Percentiles rank a stretch among this genome's conserved stretches.
Evolutionary conservation across 2,797 vertebrate species (phyloP).

Genomic region (Pygocentrus nattereri): DNA sequence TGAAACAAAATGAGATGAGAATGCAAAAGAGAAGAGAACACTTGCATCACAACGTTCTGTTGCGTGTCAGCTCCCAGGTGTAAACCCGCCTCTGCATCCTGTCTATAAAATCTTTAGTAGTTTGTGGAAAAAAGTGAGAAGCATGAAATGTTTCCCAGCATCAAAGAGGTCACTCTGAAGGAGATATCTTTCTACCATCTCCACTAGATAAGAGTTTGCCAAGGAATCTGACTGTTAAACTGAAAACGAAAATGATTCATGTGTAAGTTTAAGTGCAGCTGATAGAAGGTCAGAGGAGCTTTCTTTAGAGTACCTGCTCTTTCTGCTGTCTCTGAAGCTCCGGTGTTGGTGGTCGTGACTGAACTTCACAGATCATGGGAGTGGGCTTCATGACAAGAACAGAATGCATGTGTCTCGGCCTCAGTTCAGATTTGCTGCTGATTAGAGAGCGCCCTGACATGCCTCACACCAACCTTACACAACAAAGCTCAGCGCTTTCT

Average conservation of each 20-base stretch:
- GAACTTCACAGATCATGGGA: background rate
- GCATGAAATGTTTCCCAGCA: background rate
- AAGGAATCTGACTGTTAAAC: background rate
- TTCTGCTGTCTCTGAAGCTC: background rate
- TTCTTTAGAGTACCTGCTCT: background rate
- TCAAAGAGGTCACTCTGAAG: background rate
- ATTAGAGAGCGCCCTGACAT: slow-evolving; percentile 3
- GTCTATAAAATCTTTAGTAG: slow-evolving; percentile 2
- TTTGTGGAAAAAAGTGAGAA: background rate
- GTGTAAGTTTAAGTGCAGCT: background rate
- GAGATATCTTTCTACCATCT: background rate
- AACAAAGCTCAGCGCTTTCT: background rate
- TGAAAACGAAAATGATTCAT: background rate
- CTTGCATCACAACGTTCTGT: slow-evolving; percentile 2
- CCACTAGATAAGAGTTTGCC: background rate
- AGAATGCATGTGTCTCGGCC: background rate
- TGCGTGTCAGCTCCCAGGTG: background rate
- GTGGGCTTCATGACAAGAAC: background rate
- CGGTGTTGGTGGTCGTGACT: background rate
- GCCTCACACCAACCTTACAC: background rate
- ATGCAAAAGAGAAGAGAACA: background rate
- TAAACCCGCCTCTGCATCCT: background rate
- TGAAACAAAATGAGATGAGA: background rate
- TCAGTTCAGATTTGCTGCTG: background rate
- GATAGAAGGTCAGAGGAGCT: background rate